phyloP scores from a whole-genome alignment of 2,113 vertebrate species.

The Pycnonotus jocosus region DNA sequence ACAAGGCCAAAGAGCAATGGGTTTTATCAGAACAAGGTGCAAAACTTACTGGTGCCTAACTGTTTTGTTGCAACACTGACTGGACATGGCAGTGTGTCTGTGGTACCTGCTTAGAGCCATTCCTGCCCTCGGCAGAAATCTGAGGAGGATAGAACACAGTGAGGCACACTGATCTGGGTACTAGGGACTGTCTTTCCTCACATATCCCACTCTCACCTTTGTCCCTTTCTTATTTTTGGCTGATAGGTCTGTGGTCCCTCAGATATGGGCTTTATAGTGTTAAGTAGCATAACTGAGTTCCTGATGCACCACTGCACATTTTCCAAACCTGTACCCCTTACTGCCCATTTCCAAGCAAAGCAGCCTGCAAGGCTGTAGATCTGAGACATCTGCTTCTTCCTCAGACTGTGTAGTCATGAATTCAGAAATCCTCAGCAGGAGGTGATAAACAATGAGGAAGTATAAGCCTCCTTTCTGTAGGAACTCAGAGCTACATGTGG shows the following conservation, averaged over 20 bases:
- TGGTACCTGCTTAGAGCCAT: neutral
- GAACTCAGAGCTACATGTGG: neutral
- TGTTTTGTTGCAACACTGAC: neutral
- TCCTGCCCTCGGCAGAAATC: neutral
- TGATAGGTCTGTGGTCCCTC: neutral
- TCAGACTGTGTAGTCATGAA: neutral
- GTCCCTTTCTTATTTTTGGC: neutral
- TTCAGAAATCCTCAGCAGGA: neutral
- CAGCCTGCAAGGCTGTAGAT: neutral
- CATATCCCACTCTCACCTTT: neutral
- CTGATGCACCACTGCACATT: neutral
- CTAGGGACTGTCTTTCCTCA: neutral
- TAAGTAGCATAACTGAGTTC: neutral
- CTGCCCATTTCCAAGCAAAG: neutral
- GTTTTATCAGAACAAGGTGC: neutral
- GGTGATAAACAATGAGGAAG: neutral
- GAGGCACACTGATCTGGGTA: neutral
- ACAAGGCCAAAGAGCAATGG: neutral
- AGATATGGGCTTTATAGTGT: neutral
- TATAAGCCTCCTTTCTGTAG: neutral
- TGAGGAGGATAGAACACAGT: neutral
- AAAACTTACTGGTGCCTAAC: neutral
- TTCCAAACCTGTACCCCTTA: neutral
- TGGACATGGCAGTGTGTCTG: neutral
- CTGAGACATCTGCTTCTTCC: neutral